Evolutionary conservation across 2,113 vertebrate genomes (phyloP), one percentile per base, ranked within the genome.

Genomic region (Chitala chitala): DNA sequence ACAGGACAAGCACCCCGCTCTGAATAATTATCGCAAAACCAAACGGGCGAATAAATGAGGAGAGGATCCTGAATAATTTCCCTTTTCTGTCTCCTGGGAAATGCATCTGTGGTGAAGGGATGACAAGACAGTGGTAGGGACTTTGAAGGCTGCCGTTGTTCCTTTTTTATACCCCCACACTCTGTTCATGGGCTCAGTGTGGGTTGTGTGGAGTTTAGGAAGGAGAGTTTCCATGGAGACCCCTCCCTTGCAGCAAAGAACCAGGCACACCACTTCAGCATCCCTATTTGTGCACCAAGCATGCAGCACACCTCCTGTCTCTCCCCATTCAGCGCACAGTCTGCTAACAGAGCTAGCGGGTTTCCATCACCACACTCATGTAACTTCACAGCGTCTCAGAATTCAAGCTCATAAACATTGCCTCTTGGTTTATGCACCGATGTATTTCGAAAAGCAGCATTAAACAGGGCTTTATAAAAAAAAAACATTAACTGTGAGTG

Each of bases 191-290:
- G 12, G 84, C 88, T 86, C 82, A 80, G 79, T 87, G 88, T 89
- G 89, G 87, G 78, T 68, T 85, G 84, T 87, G 86, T 13, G 33
- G 78, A 89, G 87, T 89, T 89, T 87, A 83, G 91, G 85, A 90
- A 87, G 87, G 89, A 91, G 85, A 70, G 94, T 95, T 95, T 91
- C 94, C 92, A 94, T 95, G 92, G 93, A 89, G 91, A 95, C 87
- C n/a, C 75, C 89, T 85, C 82, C 80, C 82, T 84, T 80, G 85
- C 84, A 81, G 75, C 33, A 54, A 84, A 84, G 86, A 84, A 87
- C 84, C 83, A 64, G 81, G 87, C 83, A 77, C 72, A 83, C 83
- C 81, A 76, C 75, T 81, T 38, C 50, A 9, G 50, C 53, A 44
- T 44, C 51, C 31, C 38, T 15, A 17, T 74, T 74, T 46, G 64